Evolutionary conservation across 1,140 invertebrate species (phyloP).

Genomic region (Trichonephila inaurata): DNA sequence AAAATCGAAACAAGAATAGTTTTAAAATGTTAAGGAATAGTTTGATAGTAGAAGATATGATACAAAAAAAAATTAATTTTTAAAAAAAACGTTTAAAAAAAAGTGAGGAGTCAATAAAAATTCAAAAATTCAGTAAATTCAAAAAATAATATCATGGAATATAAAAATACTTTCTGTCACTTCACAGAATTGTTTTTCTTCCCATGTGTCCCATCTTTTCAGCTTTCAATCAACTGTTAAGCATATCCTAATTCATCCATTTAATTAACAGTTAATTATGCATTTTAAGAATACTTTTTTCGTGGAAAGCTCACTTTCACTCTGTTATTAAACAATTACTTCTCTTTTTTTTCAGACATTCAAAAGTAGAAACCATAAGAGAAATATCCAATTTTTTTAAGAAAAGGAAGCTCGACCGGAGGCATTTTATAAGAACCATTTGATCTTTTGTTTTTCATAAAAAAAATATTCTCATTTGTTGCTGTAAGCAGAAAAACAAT

Average conservation of each 20-base stretch:
- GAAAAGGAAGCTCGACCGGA: background rate
- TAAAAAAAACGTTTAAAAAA: no score
- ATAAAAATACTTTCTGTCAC: background rate
- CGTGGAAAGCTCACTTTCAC: background rate
- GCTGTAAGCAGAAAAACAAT: no score
- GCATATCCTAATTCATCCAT: conserved; percentile 9
- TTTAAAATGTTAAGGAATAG: no score
- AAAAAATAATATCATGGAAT: background rate
- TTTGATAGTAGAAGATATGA: no score
- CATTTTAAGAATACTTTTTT: background rate
- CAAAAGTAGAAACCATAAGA: background rate
- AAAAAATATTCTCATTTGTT: no score
- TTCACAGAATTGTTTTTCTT: background rate
- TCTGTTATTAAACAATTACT: background rate
- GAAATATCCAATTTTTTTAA: background rate
- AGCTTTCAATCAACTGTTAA: background rate
- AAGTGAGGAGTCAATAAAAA: no score
- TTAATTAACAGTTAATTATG: conserved; percentile 58
- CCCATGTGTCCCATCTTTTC: background rate
- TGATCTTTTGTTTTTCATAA: no score
- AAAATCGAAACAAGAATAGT: no score
- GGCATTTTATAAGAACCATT: no score
- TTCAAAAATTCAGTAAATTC: no score
- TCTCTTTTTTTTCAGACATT: background rate
- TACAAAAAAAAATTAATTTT: no score